Conservation (phyloP, 2,113 vertebrate genomes). For the Bolborhynchus lineola region DNA sequence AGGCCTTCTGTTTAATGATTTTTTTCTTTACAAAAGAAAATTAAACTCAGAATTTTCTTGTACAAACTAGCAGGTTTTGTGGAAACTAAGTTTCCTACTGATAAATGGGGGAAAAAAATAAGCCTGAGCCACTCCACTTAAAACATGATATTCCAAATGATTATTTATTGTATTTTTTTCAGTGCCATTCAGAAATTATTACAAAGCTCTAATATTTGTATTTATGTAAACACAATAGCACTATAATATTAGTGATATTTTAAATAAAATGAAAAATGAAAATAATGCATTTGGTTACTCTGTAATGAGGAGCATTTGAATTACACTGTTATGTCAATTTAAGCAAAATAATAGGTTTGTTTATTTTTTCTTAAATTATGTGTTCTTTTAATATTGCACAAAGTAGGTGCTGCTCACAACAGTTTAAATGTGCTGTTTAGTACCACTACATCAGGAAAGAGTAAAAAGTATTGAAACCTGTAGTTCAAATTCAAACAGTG, state of each 20-base stretch:
- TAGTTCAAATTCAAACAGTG: neutral
- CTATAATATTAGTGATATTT: neutral
- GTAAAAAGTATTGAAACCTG: neutral
- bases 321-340: neutral
- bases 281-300: conserved; percentile 11
- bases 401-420: neutral
- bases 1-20: neutral
- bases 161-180: conserved; percentile 45
- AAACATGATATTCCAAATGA: neutral
- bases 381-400: neutral
- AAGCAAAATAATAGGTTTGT: neutral
- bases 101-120: neutral
- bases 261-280: conserved; percentile 1
- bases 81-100: neutral
- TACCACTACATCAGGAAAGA: neutral
- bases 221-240: neutral
- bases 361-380: neutral
- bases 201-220: neutral
- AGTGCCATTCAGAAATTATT: conserved; percentile 14
- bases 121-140: neutral
- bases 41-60: neutral
- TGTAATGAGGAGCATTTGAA: neutral
- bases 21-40: neutral
- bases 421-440: neutral
- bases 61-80: neutral